Evolutionary conservation across 2,113 vertebrate species (phyloP), one percentile per base, ranked within the genome.

Genomic region (Callopanchax toddi): DNA sequence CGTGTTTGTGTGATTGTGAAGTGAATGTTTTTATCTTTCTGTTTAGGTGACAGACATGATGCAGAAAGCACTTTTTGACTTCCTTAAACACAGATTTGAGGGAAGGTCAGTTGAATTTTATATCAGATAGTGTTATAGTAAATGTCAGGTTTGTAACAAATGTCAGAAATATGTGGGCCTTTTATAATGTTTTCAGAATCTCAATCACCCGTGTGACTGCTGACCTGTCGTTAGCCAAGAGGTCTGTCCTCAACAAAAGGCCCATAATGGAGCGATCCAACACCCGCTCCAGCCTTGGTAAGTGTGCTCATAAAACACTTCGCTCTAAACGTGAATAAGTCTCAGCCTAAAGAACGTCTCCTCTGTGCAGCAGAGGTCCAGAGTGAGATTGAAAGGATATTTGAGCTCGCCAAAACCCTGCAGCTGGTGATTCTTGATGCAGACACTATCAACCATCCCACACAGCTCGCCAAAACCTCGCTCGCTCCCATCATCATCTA

Each of bases 61-160:
- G 96, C 96, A 98, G 94, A 98, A 98, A 91, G 96, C 96, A 22
- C 94, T 98, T 49, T 98, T 98, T 51, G 96, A 98, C 88, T 98
- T 98, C 85, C 90, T 98, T 67, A 98, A 97, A 93, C 96, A 98
- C 87, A 93, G 95, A 86, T 98, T 98, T 57, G 96, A 98, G 2
- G 96, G 96, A 89, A 94, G 96, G 96, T 98, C 74, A 92, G 95
- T 85, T 36, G 67, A 66, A 65, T 36, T 11, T 23, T 4, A 23
- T 40, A 2, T 18, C 5, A 22, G 1, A 21, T 17, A 13, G 12
- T 13, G 26, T 29, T 25, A 32, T 8, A 6, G 26, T 23, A 5
- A 53, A 45, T 61, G 11, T 3, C 29, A 1, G 17, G 12, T 5
- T 2, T 42, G 49, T 26, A 50, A 32, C 53, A 18, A 1, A 60